These are phyloP conservation scores for Cavia aperea DNA, from an alignment of 2,113 vertebrate species.

Conservation along the genomic window DNA sequence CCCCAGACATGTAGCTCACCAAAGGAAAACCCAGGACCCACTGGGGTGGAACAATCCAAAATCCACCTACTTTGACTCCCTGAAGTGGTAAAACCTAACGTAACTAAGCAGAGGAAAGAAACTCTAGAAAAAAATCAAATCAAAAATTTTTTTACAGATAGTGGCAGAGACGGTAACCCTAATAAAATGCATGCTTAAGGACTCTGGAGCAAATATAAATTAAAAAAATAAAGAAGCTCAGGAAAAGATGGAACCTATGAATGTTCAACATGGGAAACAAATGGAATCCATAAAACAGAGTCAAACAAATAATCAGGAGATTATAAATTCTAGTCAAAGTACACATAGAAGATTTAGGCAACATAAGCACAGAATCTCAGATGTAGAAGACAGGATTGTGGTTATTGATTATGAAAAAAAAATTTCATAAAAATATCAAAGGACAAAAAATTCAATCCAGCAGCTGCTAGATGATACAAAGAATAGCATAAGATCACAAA, in stretches of 20 bases:
- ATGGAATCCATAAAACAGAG: background rate
- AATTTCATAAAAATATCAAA: background rate
- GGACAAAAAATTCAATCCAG: background rate
- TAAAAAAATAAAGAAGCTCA: background rate
- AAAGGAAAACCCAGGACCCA: background rate
- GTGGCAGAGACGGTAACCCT: background rate
- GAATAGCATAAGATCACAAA: background rate
- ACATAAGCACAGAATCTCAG: background rate
- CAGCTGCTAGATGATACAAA: background rate
- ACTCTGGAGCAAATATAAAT: background rate
- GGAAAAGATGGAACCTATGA: background rate
- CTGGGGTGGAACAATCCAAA: background rate
- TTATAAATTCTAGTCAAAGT: background rate
- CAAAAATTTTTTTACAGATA: background rate
- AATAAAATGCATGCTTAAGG: background rate
- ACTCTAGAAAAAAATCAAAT: background rate
- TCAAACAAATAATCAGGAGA: background rate
- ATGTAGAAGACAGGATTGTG: background rate
- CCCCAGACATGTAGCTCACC: background rate
- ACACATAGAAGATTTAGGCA: background rate
- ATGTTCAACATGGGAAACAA: background rate
- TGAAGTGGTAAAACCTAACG: background rate
- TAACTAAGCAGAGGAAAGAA: background rate
- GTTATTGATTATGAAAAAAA: background rate
- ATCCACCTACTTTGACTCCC: background rate